Conservation (phyloP, 2,888 invertebrate species). For the Dendrolimus houi region DNA sequence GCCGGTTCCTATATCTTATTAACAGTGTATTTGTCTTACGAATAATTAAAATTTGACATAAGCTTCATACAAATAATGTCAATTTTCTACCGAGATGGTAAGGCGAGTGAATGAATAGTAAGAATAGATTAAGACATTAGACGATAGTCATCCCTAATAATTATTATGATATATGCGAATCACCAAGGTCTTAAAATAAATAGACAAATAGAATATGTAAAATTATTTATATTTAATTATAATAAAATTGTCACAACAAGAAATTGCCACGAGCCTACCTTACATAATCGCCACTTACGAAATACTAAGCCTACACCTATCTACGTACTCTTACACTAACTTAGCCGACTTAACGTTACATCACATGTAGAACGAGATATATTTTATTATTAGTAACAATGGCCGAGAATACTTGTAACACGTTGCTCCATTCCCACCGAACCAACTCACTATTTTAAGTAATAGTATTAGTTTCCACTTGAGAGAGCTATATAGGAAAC, state of each 20-base stretch:
- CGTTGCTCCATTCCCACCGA: conserved; percentile 42
- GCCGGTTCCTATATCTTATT: no score
- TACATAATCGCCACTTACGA: conserved; percentile 47
- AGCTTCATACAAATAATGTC: no score
- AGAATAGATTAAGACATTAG: no score
- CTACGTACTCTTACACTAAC: conserved; percentile 40
- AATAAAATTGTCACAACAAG: conserved; percentile 70
- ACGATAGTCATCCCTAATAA: neutral
- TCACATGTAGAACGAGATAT: conserved; percentile 74
- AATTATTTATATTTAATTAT: conserved; percentile 67
- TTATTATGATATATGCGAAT: neutral
- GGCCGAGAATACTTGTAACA: conserved; percentile 39
- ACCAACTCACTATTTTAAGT: conserved; percentile 17
- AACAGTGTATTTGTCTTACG: no score
- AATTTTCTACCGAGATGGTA: no score
- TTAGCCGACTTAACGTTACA: conserved; percentile 67
- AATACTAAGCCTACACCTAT: conserved; percentile 40
- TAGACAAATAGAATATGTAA: conserved; percentile 46
- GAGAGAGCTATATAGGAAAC: neutral
- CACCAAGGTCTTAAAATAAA: conserved; percentile 10
- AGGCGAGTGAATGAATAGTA: no score
- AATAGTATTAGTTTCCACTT: conserved; percentile 3
- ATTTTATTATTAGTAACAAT: conserved; percentile 56
- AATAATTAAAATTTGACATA: no score
- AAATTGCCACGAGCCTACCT: conserved; percentile 58